These are phyloP conservation scores for Pangasius krempfi DNA, from an alignment of 2,797 vertebrate species.

Conservation along the genomic window DNA sequence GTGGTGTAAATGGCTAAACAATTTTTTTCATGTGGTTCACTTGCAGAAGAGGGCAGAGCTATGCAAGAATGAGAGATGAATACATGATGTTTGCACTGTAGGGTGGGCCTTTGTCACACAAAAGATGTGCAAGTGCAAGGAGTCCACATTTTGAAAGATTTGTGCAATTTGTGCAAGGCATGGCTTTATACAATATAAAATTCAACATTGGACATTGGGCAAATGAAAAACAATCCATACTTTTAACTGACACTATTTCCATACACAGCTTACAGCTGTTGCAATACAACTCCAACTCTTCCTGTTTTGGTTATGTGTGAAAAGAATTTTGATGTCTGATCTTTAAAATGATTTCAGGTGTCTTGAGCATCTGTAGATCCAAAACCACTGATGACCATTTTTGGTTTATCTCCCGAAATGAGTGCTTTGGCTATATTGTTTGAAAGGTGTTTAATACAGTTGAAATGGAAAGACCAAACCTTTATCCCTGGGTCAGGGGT, in stretches of 20 bases:
- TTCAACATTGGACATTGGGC: not conserved
- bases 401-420: not conserved
- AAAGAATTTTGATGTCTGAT: not conserved
- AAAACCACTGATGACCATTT: not conserved
- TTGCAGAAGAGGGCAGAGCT: not conserved
- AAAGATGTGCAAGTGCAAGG: not conserved
- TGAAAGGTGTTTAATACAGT: not conserved
- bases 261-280: not conserved
- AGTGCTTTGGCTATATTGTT: not conserved
- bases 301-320: not conserved
- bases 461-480: not conserved
- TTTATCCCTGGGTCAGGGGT: not conserved
- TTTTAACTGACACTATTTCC: not conserved
- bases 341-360: not conserved
- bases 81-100: not conserved
- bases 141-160: not conserved
- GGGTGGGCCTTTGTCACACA: not conserved
- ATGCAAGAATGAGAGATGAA: not conserved
- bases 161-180: not conserved
- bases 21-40: not conserved
- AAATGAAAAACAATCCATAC: not conserved
- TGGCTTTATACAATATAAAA: not conserved
- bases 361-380: not conserved
- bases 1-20: not conserved
- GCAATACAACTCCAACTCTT: not conserved